Percentiles rank a stretch among this genome's conserved stretches.
phyloP scores from a whole-genome alignment of 2,888 invertebrate genomes.

The Stratiomys singularior region DNA sequence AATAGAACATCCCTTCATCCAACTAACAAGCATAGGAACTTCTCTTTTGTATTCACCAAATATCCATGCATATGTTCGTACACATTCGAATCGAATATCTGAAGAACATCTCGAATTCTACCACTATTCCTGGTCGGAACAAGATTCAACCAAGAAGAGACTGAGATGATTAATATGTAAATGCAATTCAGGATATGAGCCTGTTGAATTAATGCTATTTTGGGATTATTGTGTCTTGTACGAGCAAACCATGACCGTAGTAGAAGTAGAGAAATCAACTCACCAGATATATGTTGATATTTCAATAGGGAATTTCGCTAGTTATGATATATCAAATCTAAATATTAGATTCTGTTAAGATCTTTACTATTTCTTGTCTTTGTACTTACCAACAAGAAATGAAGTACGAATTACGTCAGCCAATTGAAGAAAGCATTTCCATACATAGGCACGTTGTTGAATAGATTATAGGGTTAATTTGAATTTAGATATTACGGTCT shows the following conservation, averaged over 20 bases:
- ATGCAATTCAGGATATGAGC: conserved; percentile 4
- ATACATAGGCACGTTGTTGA: not conserved
- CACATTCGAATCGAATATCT: too few relatives aligned
- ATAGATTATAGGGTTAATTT: too few relatives aligned
- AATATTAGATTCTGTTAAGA: conserved; percentile 2
- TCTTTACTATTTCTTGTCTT: not conserved
- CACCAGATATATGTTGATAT: not conserved
- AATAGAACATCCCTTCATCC: not conserved
- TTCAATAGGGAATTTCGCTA: not conserved
- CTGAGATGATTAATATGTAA: not conserved
- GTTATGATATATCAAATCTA: not conserved
- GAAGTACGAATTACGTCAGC: not conserved
- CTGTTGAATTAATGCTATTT: conserved; percentile 11
- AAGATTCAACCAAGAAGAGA: not conserved
- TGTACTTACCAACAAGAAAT: not conserved
- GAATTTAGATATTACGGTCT: too few relatives aligned
- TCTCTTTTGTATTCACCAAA: too few relatives aligned
- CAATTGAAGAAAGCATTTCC: not conserved
- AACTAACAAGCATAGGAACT: not conserved
- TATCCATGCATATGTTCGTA: too few relatives aligned
- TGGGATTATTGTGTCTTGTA: not conserved
- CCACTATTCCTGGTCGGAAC: too few relatives aligned
- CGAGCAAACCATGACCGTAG: too few relatives aligned
- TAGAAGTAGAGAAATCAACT: not conserved
- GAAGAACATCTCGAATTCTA: too few relatives aligned